phyloP scores from a whole-genome alignment of 2,888 invertebrate species.

The Mylabris sibirica region DNA sequence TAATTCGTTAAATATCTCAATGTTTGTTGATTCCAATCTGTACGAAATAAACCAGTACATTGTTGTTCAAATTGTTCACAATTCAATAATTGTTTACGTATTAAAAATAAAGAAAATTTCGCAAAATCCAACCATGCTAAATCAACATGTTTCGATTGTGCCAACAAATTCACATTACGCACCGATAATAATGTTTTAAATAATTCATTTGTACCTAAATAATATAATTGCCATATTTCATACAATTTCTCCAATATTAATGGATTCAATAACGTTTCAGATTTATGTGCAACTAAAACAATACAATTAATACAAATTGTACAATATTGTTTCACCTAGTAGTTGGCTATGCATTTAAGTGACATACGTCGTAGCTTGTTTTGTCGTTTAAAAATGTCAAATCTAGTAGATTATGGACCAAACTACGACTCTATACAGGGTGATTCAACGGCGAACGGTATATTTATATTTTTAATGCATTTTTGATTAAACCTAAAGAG shows the following conservation, averaged over 20 bases:
- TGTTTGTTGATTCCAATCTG: constrained; percentile 66
- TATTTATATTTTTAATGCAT: too few relatives aligned
- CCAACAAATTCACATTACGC: constrained; percentile 50
- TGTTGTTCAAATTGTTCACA: constrained; percentile 71
- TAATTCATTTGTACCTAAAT: constrained; percentile 38
- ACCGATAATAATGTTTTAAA: constrained; percentile 51
- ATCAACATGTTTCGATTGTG: constrained; percentile 37
- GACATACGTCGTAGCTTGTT: too few relatives aligned
- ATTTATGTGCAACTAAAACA: constrained; percentile 45
- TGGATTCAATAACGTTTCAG: constrained; percentile 31
- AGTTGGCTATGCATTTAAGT: too few relatives aligned
- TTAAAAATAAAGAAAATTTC: constrained; percentile 54
- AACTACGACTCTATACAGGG: too few relatives aligned
- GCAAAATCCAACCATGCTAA: constrained; percentile 49
- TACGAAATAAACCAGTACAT: constrained; percentile 72
- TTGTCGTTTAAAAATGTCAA: too few relatives aligned
- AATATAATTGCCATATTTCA: constrained; percentile 42
- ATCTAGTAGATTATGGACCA: too few relatives aligned
- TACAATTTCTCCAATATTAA: constrained; percentile 33
- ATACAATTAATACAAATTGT: too few relatives aligned
- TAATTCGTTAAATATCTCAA: constrained; percentile 45
- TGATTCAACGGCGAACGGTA: too few relatives aligned
- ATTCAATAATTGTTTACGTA: constrained; percentile 66
- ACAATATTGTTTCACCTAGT: too few relatives aligned
- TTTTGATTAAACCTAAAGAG: too few relatives aligned